Evolutionary conservation across 1,140 invertebrate species (phyloP), one percentile per base, ranked within the genome.

Genomic region (Eurosta solidaginis): DNA sequence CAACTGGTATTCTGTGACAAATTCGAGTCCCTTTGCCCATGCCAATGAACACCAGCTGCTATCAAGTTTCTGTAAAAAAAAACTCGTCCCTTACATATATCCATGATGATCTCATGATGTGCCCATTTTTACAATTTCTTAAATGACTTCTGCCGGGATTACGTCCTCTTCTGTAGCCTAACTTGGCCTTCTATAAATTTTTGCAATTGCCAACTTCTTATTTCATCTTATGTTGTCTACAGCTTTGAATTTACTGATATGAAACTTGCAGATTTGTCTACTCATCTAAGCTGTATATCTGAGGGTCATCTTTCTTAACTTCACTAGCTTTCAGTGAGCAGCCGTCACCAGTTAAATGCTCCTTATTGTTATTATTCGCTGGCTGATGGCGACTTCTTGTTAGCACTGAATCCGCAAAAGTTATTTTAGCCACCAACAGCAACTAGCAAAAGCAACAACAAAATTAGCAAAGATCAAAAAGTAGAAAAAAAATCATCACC

Each of bases 401-500:
- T 81, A 82, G 82, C 81, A 82, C 80, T 82, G 81, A 82, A 81
- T 82, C 81, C 82, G 81, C 81, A 82, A 82, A 82, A 82, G 81
- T 82, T 82, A 82, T 82, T 82, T 82, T 82, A 82, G 82, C 79
- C 82, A 82, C 59, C 20, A 22, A 7, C 59, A 68, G 9, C 52
- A 42, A 14, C 33, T n/a, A 59, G 27, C 54, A 59, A 33, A 25
- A 59, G n/a, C 27, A 59, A 68, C 59, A 68, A 52, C 33, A 68
- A 40, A 25, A 47, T 47, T 4, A 54, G 22, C 29, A 63, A 47
- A 47, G 3, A 47, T 17, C 45, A 17, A n/a, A 47, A 47, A 49
- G 47, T 49, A 49, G 10, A n/a, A 52, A 4, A n/a, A 42, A 20
- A 17, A 40, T 33, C 27, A 68, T 68, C 59, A 68, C 59, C 59